Evolutionary conservation across 2,113 vertebrate genomes (phyloP).

Genomic region (Atractosteus spatula): DNA sequence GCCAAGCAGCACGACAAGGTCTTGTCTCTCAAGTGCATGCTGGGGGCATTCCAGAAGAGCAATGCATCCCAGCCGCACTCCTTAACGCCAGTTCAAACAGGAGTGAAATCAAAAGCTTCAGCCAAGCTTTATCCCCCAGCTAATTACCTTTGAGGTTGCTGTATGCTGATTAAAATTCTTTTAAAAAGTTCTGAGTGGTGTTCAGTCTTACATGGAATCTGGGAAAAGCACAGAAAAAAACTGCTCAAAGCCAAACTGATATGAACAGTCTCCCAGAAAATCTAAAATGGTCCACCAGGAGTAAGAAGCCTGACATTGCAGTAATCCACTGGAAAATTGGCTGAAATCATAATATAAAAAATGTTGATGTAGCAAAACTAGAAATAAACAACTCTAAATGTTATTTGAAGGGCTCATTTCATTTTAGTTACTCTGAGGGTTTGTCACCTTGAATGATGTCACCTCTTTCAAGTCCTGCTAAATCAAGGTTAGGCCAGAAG

Average conservation of each 20-base stretch:
- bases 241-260: conserved; percentile 35
- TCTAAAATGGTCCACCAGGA: conserved; percentile 34
- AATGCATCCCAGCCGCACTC: conserved; percentile 40
- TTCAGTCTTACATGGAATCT: conserved; percentile 33
- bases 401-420: conserved; percentile 23
- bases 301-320: conserved; percentile 33
- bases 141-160: conserved; percentile 59
- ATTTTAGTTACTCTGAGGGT: conserved; percentile 13
- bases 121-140: conserved; percentile 50
- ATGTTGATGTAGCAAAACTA: conserved; percentile 36
- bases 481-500: not conserved
- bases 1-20: conserved; percentile 20
- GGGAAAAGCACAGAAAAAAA: conserved; percentile 34
- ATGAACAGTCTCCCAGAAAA: conserved; percentile 38
- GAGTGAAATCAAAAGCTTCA: conserved; percentile 41
- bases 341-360: conserved; percentile 43
- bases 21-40: conserved; percentile 40
- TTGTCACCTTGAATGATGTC: conserved; percentile 13
- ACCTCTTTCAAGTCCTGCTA: conserved; percentile 7
- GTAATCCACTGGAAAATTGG: conserved; percentile 51
- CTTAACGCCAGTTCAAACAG: conserved; percentile 52
- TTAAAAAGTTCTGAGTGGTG: conserved; percentile 47
- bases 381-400: conserved; percentile 24
- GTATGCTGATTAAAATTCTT: conserved; percentile 55
- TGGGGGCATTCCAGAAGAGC: conserved; percentile 49